Conservation (phyloP, 2,113 vertebrate genomes). For the Nannospalax galili region DNA sequence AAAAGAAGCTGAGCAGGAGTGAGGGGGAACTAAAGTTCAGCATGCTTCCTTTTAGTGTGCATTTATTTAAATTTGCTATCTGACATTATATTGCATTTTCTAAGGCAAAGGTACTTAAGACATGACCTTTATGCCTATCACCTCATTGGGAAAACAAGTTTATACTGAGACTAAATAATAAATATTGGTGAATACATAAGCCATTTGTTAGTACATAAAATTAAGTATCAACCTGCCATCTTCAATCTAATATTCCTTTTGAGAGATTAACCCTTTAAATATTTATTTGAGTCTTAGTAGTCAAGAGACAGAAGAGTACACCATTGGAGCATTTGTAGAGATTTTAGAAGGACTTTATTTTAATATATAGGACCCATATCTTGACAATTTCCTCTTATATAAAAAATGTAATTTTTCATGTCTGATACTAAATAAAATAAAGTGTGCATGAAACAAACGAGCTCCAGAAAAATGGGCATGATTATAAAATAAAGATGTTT, state of each 20-base stretch:
- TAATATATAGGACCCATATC: background rate
- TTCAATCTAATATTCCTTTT: slow-evolving; percentile 2
- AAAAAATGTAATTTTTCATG: slow-evolving; percentile 41
- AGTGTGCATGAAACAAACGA: slow-evolving; percentile 9
- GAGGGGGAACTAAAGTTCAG: background rate
- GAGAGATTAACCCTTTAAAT: slow-evolving; percentile 19
- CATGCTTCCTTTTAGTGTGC: background rate
- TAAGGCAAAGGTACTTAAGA: background rate
- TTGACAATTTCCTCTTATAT: slow-evolving; percentile 37
- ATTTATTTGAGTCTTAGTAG: slow-evolving; percentile 4
- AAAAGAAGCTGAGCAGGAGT: background rate
- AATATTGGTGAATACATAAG: background rate
- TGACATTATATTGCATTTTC: background rate
- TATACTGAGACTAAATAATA: background rate
- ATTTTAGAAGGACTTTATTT: background rate
- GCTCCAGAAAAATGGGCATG: background rate
- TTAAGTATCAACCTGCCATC: background rate
- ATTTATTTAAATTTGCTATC: background rate
- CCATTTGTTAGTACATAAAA: background rate
- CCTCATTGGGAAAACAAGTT: background rate
- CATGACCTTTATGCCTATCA: background rate
- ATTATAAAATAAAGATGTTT: slow-evolving; percentile 11
- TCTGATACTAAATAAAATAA: slow-evolving; percentile 51
- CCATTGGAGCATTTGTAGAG: background rate
- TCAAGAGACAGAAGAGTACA: background rate